These are phyloP conservation scores for Acrocyrtus sp. DNA, from an alignment of 2,888 invertebrate genomes.

Conservation along the genomic window DNA sequence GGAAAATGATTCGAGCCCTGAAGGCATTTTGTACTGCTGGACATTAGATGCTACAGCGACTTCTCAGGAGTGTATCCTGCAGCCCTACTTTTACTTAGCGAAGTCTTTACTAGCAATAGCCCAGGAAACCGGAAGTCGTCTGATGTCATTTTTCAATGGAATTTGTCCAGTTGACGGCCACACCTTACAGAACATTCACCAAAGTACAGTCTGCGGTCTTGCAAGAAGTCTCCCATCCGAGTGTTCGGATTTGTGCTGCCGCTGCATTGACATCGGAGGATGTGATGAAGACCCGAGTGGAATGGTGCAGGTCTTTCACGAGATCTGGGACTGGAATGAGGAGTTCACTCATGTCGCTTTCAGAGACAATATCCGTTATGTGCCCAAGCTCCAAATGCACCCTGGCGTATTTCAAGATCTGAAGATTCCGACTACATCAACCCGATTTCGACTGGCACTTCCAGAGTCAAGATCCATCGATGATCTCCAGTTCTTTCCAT, in stretches of 20 bases:
- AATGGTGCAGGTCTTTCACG: slow-evolving; percentile 26
- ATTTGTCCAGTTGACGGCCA: too few relatives aligned
- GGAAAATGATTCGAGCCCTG: too few relatives aligned
- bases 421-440: neutral
- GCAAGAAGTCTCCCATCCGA: slow-evolving; percentile 25
- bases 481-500: slow-evolving; percentile 25
- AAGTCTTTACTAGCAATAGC: too few relatives aligned
- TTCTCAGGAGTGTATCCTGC: neutral
- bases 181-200: too few relatives aligned
- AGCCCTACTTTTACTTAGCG: slow-evolving; percentile 9
- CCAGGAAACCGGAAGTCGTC: too few relatives aligned
- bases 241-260: neutral
- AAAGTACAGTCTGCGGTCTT: slow-evolving; percentile 30
- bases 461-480: slow-evolving; percentile 22
- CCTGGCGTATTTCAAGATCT: slow-evolving; percentile 11
- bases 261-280: slow-evolving; percentile 27
- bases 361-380: slow-evolving; percentile 18
- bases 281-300: neutral
- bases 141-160: too few relatives aligned
- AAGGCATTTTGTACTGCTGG: slow-evolving; percentile 11
- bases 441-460: slow-evolving; percentile 21
- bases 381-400: slow-evolving; percentile 2
- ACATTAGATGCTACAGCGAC: neutral
- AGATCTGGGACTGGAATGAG: slow-evolving; percentile 19
- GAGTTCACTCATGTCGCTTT: slow-evolving; percentile 14